Conservation (phyloP, 2,797 vertebrate species). For the Hypotaenidia philippensis region DNA sequence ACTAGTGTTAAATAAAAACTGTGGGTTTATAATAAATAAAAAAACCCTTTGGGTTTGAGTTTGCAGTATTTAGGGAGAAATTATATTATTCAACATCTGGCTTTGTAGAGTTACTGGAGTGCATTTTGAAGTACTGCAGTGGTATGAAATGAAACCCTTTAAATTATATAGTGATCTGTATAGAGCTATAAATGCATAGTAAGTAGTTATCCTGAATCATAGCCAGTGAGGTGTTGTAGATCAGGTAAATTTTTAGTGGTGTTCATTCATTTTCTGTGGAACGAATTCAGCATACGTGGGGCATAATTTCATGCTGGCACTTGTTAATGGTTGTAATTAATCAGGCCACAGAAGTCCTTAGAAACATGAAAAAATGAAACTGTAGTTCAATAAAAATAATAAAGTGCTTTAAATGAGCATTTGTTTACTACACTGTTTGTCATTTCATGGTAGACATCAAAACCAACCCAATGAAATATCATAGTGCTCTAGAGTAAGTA, state of each 20-base stretch:
- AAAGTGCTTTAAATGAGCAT: constrained; percentile 76
- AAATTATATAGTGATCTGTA: neutral
- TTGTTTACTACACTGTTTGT: constrained; percentile 48
- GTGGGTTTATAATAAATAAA: constrained; percentile 75
- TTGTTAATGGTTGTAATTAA: neutral
- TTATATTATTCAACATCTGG: neutral
- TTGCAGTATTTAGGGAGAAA: neutral
- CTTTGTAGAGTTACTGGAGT: neutral
- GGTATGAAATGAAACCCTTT: neutral
- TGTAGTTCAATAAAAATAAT: constrained; percentile 64
- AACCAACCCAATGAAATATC: constrained; percentile 1
- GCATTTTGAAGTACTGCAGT: neutral
- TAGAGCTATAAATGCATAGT: neutral
- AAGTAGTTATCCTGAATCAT: neutral
- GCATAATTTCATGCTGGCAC: neutral
- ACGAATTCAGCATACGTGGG: neutral
- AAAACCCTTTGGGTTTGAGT: constrained; percentile 34
- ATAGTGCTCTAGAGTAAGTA: constrained; percentile 31
- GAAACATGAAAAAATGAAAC: constrained; percentile 34
- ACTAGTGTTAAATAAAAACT: constrained; percentile 49
- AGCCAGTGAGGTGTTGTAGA: neutral
- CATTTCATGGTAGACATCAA: constrained; percentile 24
- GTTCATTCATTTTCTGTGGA: neutral
- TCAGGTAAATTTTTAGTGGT: neutral
- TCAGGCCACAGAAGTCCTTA: constrained; percentile 31